Base-by-base conservation (phyloP, 2,888 invertebrate genomes). In the Cosmia pyralina region DNA sequence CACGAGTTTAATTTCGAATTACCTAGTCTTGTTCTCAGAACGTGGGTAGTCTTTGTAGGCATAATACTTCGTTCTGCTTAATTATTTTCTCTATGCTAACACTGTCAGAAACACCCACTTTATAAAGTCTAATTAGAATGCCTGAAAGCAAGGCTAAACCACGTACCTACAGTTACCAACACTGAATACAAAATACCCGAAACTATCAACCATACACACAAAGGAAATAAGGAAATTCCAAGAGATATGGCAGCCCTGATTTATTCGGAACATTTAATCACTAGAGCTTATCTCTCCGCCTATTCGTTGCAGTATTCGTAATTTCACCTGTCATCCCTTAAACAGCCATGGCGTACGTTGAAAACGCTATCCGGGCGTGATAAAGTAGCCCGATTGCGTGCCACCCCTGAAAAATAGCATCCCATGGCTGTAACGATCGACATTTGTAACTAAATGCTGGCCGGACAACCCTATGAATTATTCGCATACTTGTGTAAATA, bases 261-360 rank as follows among this genome's bases (percentile, higher is more conserved):
- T 89, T 89, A 90, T 89, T 85, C 71, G 77, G 67, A 70, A 75
- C 87, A 86, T 88, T 90, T 89, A 89, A 90, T 90, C 90, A 89
- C 85, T 82, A 58, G 57, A 83, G 86, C 79, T 86, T 86, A 89
- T 89, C 88, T 87, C 78, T 68, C 72, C 76, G 83, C 79, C 85
- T 86, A 88, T 89, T 83, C 77, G 81, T 86, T 87, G 86, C 83
- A 85, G 84, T 87, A 87, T 89, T 87, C 84, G 87, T 87, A 87
- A 88, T 90, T 89, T 83, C 72, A 88, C 86, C 86, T 89, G 88
- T 90, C 90, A 83, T 79, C 81, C 78, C 72, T 81, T 84, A 82
- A 86, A 87, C 81, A 85, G 85, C 74, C 83, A 81, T 85, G 74
- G 82, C 84, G 85, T 88, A 77, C 81, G 89, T 82, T 88, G 86